A percentile compares a stretch with the other conserved stretches of the same genome.
Evolutionary conservation across 2,113 vertebrate genomes (phyloP).

Genomic region (Donacobius atricapilla): DNA sequence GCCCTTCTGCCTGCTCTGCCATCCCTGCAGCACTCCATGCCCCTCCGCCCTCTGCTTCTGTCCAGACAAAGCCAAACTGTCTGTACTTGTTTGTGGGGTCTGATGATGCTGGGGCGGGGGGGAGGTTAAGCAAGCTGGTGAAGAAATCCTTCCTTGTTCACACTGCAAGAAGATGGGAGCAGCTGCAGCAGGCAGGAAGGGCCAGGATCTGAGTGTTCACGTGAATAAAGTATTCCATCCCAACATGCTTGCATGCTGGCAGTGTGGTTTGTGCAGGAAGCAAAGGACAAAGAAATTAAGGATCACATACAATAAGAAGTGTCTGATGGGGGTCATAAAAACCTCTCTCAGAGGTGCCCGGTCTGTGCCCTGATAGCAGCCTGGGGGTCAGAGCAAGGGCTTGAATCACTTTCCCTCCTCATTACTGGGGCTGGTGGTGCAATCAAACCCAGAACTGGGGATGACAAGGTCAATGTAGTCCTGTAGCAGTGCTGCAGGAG

Average conservation of each 20-base stretch:
- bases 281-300: neutral
- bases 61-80: conserved; percentile 32
- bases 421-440: neutral
- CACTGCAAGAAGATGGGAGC: neutral
- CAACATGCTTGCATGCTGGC: neutral
- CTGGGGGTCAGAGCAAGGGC: neutral
- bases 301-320: neutral
- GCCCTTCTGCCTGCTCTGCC: neutral
- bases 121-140: neutral
- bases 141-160: conserved; percentile 45
- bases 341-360: neutral
- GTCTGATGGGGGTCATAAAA: neutral
- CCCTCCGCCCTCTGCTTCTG: neutral
- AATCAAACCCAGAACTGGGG: neutral
- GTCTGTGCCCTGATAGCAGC: neutral
- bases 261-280: neutral
- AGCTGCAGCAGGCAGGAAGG: neutral
- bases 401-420: neutral
- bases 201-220: neutral
- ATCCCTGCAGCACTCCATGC: neutral
- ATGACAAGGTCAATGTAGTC: neutral
- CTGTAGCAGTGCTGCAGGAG: neutral
- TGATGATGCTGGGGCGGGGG: conserved; percentile 6
- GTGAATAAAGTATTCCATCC: conserved; percentile 51
- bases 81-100: conserved; percentile 36